phyloP scores from a whole-genome alignment of 2,888 invertebrate species.

The Tipula vernalis region DNA sequence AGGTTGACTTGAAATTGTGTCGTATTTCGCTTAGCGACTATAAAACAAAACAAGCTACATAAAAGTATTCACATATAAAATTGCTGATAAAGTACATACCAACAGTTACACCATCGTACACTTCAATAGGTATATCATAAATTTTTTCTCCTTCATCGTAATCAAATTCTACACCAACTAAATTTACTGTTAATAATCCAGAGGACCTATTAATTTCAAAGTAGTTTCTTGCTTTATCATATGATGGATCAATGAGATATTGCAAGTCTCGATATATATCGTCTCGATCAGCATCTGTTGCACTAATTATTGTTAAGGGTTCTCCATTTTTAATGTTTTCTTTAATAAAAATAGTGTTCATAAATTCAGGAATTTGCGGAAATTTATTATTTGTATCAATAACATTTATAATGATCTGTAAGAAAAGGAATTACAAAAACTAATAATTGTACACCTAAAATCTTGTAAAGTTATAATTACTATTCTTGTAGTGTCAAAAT shows the following conservation, averaged over 20 bases:
- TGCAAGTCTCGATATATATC: background rate
- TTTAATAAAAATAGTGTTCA: conserved; percentile 27
- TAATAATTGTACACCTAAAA: background rate
- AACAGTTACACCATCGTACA: background rate
- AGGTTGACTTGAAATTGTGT: conserved; percentile 35
- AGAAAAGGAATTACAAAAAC: conserved; percentile 14
- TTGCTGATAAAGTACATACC: background rate
- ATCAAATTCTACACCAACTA: conserved; percentile 38
- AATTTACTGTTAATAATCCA: conserved; percentile 38
- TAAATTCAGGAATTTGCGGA: conserved; percentile 28
- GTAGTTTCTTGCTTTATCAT: conserved; percentile 33
- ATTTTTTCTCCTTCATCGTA: conserved; percentile 37
- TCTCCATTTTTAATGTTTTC: conserved; percentile 39
- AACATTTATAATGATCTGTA: conserved; percentile 43
- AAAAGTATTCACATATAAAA: too few relatives aligned
- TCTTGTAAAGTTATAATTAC: conserved; percentile 26
- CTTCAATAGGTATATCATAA: conserved; percentile 34
- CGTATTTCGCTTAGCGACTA: conserved; percentile 21
- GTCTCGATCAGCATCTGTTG: conserved; percentile 46
- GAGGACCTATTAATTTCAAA: conserved; percentile 39
- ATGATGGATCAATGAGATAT: conserved; percentile 8
- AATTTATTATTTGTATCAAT: conserved; percentile 47
- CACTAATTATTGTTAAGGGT: conserved; percentile 33
- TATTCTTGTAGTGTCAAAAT: conserved; percentile 28
- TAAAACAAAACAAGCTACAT: background rate